Evolutionary conservation across 2,797 vertebrate genomes (phyloP), one percentile per base, ranked within the genome.

Genomic region (Schizothorax lantsangensis): DNA sequence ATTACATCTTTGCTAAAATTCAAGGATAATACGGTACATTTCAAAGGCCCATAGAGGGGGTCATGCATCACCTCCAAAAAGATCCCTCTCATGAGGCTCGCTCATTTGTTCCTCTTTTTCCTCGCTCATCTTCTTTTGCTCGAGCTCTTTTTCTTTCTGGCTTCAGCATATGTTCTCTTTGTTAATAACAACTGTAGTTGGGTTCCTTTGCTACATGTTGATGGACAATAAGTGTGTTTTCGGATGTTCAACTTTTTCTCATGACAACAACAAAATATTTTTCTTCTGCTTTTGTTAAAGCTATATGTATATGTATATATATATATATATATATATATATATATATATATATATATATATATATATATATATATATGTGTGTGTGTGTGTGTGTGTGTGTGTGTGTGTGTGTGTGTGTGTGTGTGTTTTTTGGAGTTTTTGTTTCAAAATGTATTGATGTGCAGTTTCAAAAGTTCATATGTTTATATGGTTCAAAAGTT

Each of bases 1-100:
- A 89, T 91, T 92, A 92, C 91, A 91, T 91, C 91, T 89, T 85
- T 88, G 88, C 90, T 89, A 89, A 91, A 91, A 91, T 88, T 83
- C 89, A 91, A 92, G 92, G 91, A 90, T 92, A 90, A 91, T 87
- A 85, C 68, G 85, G 83, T 66, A 89, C 59, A 59, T 85, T 78
- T 87, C 66, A 87, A 88, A 88, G n/a, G 59, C 71, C 83, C 59
- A 57, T 52, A 77, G 72, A 78, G 80, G 43, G 40, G 81, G 62
- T 75, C 47, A 79, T 82, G 64, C 85, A 72, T 88, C 86, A 85
- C 64, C 57, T 77, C 81, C 66, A 83, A 78, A 75, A 86, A 86
- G 83, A 71, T 83, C 43, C 66, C 52, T 59, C 40, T 88, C 82
- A 9, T 80, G 49, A 80, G 68, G 72, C 49, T 33, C 52, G 69